Evolutionary conservation across 2,797 vertebrate species (phyloP).

Genomic region (Pangasius larnaudii): DNA sequence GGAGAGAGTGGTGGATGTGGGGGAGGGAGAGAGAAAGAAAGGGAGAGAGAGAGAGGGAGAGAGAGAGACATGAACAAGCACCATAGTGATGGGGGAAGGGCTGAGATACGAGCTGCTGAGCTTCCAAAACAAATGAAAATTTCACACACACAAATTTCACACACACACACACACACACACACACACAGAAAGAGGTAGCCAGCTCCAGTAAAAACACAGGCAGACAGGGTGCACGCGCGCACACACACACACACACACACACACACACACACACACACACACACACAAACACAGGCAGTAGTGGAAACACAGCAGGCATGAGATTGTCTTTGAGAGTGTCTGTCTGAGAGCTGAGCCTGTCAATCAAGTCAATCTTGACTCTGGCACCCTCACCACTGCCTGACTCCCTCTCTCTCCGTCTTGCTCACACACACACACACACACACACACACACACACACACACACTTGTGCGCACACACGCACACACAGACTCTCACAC

Average conservation of each 20-base stretch:
- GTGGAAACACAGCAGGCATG: conserved; percentile 56
- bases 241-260: too few relatives aligned
- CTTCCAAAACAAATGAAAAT: conserved; percentile 77
- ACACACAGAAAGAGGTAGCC: conserved; percentile 21
- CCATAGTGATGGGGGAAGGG: conserved; percentile 43
- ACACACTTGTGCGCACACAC: not conserved
- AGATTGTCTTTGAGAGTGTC: conserved; percentile 15
- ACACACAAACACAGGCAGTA: not conserved
- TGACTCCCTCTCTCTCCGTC: not conserved
- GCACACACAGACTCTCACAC: not conserved
- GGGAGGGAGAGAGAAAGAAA: not conserved
- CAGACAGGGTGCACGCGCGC: not conserved
- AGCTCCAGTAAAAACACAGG: not conserved
- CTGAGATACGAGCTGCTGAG: conserved; percentile 65
- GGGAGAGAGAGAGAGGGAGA: conserved; percentile 55
- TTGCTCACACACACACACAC: not conserved
- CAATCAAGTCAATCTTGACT: conserved; percentile 32
- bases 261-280: too few relatives aligned
- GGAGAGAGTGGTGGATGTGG: conserved; percentile 7
- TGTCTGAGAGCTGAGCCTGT: conserved; percentile 48
- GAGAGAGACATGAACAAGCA: conserved; percentile 28
- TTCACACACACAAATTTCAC: conserved; percentile 41
- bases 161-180: conserved; percentile 25
- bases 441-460: conserved; percentile 1
- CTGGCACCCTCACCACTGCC: conserved; percentile 14